Conservation (phyloP, 2,888 invertebrate species). For the Lasioglossum oenotherae region DNA sequence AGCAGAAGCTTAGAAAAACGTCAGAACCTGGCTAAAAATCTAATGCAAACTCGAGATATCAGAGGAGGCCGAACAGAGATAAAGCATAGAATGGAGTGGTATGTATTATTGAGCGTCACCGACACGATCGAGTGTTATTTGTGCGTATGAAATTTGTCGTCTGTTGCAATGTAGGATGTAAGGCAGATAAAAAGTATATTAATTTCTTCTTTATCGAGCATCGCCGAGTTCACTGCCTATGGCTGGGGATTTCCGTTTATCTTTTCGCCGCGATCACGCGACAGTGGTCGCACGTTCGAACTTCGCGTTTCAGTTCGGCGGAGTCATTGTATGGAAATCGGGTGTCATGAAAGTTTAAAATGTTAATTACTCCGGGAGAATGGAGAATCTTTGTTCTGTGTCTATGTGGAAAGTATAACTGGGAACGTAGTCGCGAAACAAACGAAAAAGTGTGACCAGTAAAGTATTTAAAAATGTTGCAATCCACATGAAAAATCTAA, state of each 20-base stretch:
- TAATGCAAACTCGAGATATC: neutral
- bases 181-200: neutral
- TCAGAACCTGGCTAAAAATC: neutral
- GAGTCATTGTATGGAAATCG: conserved; percentile 13
- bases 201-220: conserved; percentile 11
- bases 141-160: neutral
- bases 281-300: neutral
- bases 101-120: neutral
- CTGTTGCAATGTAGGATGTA: neutral
- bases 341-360: neutral
- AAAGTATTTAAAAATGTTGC: too few species aligned
- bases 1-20: neutral
- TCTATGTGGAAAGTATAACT: neutral
- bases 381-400: neutral
- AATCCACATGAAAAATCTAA: too few species aligned
- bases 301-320: neutral
- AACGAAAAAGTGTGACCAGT: too few species aligned
- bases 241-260: conserved; percentile 30
- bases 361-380: neutral
- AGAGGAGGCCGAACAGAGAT: neutral
- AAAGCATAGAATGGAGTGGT: neutral
- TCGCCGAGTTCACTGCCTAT: neutral
- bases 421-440: neutral
- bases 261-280: conserved; percentile 6
- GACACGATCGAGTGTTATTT: neutral